A percentile compares a stretch with the other conserved stretches of the same genome.
These are phyloP conservation scores for Dromiciops gliroides DNA, from an alignment of 2,113 vertebrate genomes.

Conservation along the genomic window DNA sequence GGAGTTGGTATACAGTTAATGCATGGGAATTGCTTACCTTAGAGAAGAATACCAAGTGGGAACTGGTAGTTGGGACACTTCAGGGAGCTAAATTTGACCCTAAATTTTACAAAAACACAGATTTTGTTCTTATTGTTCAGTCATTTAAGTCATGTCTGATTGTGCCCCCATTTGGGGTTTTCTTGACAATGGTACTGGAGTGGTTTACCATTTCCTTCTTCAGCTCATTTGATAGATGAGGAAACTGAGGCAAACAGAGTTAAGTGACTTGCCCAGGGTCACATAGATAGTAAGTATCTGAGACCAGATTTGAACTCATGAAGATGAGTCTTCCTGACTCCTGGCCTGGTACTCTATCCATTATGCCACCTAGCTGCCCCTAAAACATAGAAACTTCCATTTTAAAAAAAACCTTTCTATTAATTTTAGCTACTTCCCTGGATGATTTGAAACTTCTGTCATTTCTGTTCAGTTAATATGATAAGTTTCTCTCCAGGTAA, in stretches of 20 bases:
- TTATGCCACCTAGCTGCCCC: not conserved
- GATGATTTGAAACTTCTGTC: not conserved
- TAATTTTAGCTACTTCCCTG: not conserved
- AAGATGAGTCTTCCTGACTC: not conserved
- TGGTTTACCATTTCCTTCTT: no score
- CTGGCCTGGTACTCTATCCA: not conserved
- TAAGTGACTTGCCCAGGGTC: not conserved
- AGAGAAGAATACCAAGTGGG: no score
- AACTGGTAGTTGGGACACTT: no score
- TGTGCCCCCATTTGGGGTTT: no score
- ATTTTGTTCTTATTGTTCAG: no score
- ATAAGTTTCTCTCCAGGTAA: slow-evolving; percentile 2
- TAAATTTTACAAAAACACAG: no score
- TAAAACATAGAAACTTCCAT: not conserved
- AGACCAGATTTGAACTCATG: no score
- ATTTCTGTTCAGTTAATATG: slow-evolving; percentile 23
- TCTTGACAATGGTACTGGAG: no score
- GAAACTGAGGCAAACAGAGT: not conserved
- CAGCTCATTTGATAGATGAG: no score
- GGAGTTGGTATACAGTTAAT: not conserved
- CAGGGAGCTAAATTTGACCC: no score
- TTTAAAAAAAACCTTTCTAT: slow-evolving; percentile 1
- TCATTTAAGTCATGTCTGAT: no score
- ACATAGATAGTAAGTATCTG: not conserved
- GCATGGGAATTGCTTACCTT: not conserved